Evolutionary conservation across 2,797 vertebrate genomes (phyloP), one percentile per base, ranked within the genome.

Genomic region (Muscicapa comitata): DNA sequence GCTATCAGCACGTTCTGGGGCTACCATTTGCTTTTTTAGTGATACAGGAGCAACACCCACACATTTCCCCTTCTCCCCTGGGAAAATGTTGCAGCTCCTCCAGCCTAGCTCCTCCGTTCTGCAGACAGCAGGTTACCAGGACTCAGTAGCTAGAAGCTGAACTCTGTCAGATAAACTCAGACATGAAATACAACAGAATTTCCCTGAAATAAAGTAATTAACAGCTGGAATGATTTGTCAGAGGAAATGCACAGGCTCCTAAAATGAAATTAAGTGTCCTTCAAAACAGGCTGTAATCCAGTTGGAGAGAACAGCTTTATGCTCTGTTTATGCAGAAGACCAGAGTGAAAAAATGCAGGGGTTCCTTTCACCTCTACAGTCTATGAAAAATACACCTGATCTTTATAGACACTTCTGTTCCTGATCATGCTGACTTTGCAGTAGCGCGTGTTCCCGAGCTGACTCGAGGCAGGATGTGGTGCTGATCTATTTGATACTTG

Each of bases 181-280:
- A 65, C 47, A 88, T 63, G 57, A 86, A 83, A 91, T 21, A 86
- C 38, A 61, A 86, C 75, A 83, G 72, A 50, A 71, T 54, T 92
- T 86, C 91, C 75, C 86, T 88, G 67, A 93, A 96, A 75, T 71
- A 83, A 93, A 72, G 85, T 80, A 91, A 83, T 92, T 57, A 96
- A 77, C 53, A 93, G 68, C 78, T 88, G 89, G 45, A 62, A 71
- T 94, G 75, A 87, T 91, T 92, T 83, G 74, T 26, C 74, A 71
- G 65, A 45, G 61, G 81, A 96, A 90, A 88, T 57, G 48, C 45
- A 74, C 19, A 61, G 53, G 50, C 65, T 88, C 31, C 72, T 71
- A 79, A 82, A 94, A 94, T 89, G 26, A 95, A 94, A 94, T 94
- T 93, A 91, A 77, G 50, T 72, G 53, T 51, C 74, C 71, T 91